These are phyloP conservation scores for Scelioninae gen. 2 DNA, from an alignment of 2,888 invertebrate genomes.

Conservation along the genomic window DNA sequence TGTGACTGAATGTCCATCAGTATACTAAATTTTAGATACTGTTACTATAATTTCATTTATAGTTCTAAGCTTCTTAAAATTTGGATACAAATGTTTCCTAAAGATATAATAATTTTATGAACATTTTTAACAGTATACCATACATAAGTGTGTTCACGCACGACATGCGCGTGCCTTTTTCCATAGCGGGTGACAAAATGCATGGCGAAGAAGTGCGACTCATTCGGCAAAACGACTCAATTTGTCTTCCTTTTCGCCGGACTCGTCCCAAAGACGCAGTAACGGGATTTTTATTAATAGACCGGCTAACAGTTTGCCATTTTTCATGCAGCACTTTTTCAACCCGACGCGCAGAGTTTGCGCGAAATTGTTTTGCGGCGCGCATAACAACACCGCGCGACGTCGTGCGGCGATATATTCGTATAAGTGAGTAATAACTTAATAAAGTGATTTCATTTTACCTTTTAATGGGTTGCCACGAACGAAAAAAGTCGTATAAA, in stretches of 20 bases:
- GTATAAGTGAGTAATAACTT: slow-evolving; percentile 19
- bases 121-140: too few species aligned
- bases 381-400: slow-evolving; percentile 9
- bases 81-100: too few species aligned
- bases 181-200: slow-evolving; percentile 22
- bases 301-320: slow-evolving; percentile 23
- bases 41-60: too few species aligned
- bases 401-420: slow-evolving; percentile 11
- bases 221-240: slow-evolving; percentile 21
- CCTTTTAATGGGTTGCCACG: slow-evolving; percentile 83
- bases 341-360: too few species aligned
- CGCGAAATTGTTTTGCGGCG: slow-evolving; percentile 12
- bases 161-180: too few species aligned
- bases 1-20: too few species aligned
- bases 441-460: slow-evolving; percentile 69
- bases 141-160: too few species aligned
- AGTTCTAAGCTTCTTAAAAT: too few species aligned
- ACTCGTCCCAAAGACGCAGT: slow-evolving; percentile 2
- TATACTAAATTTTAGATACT: too few species aligned
- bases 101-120: too few species aligned
- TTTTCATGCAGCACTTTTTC: slow-evolving; percentile 4
- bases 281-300: slow-evolving; percentile 34
- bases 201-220: slow-evolving; percentile 9
- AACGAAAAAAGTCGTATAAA: slow-evolving; percentile 85
- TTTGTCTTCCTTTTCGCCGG: slow-evolving; percentile 23